Base-by-base conservation (phyloP, 1,140 invertebrate species). In the Rhyacophila brunnea region DNA sequence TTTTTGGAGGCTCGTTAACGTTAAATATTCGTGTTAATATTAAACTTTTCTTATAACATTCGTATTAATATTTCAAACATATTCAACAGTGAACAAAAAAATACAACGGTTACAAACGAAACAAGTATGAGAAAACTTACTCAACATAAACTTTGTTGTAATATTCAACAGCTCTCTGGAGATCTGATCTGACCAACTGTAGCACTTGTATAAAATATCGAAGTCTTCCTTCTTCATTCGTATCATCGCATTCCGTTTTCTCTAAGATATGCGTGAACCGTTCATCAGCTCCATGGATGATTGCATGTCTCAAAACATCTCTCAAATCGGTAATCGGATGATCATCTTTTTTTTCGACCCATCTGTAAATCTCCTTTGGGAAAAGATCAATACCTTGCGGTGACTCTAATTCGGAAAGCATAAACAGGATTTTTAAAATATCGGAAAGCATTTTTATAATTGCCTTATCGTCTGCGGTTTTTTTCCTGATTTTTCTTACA, bases 71-170 rank as follows among this genome's bases (percentile, higher is more conserved):
- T 23, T n/a, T n/a, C n/a, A n/a, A n/a, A n/a, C n/a, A n/a, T n/a
- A n/a, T n/a, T n/a, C n/a, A n/a, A n/a, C n/a, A n/a, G n/a, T n/a
- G n/a, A n/a, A 35, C n/a, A 7, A 35, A 35, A 35, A 35, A 35
- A 6, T 43, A 14, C 10, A 50, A 51, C 34, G 5, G 58, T 44
- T n/a, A n/a, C n/a, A n/a, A n/a, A n/a, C n/a, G n/a, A n/a, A n/a
- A n/a, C n/a, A n/a, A n/a, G n/a, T n/a, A n/a, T n/a, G n/a, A n/a
- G n/a, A n/a, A n/a, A 5, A 83, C 81, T 78, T 78, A 90, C 89
- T 85, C 84, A 68, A 86, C 80, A 72, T 95, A 96, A 14, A 91
- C 67, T 74, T 87, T 89, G 66, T 94, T 88, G 65, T 93, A 91
- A 69, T 84, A 86, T 66, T 93, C 89, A 48, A 88, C 81, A 1